These are phyloP conservation scores for Aplysia californica DNA, from an alignment of 1,140 invertebrate genomes.

Conservation along the genomic window DNA sequence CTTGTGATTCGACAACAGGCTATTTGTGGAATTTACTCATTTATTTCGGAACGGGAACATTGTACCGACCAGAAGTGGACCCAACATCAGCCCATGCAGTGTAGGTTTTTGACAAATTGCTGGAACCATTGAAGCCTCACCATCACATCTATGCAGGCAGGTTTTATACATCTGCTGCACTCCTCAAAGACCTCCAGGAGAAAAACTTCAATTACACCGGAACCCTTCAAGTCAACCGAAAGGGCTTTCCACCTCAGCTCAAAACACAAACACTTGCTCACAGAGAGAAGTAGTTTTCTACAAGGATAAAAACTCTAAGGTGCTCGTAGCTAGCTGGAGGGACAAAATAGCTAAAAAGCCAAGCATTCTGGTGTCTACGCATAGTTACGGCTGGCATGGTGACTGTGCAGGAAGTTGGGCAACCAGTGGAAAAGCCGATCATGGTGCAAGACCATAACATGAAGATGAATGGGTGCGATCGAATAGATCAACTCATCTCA, in stretches of 20 bases:
- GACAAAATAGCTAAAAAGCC: neutral
- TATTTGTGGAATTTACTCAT: neutral
- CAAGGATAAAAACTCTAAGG: too few species aligned
- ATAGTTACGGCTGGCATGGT: too few species aligned
- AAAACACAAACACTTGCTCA: neutral
- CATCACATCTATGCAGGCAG: neutral
- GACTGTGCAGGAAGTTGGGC: too few species aligned
- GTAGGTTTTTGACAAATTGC: neutral
- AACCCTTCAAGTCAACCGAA: neutral
- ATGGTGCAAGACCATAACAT: too few species aligned
- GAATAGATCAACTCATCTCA: too few species aligned
- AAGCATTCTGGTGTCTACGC: neutral
- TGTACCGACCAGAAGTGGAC: neutral
- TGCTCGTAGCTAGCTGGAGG: neutral
- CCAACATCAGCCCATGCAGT: neutral
- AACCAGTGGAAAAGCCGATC: too few species aligned
- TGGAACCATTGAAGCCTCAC: neutral
- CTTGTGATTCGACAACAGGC: neutral
- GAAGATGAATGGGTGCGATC: too few species aligned
- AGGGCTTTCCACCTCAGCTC: neutral
- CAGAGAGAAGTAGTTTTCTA: neutral
- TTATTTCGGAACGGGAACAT: neutral
- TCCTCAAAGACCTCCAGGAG: neutral
- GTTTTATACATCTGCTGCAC: neutral
- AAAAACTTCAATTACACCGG: neutral